Percentiles rank a stretch among this genome's conserved stretches.
Conservation (phyloP, 2,113 vertebrate species). For the Gymnogyps californianus region DNA sequence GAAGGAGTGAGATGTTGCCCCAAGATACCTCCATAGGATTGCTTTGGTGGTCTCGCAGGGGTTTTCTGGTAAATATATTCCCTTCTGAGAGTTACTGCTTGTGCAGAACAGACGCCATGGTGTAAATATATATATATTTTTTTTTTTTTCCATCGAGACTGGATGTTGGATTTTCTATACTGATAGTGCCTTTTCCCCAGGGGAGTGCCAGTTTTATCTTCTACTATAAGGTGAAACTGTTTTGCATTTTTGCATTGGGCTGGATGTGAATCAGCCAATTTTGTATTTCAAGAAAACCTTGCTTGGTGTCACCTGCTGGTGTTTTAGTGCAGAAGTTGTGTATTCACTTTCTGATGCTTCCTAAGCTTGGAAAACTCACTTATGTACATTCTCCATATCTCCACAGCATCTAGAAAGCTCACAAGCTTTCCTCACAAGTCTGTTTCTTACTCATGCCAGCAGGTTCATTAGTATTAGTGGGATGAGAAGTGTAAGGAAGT, state of each 20-base stretch:
- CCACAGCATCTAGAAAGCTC: neutral
- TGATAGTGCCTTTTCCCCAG: neutral
- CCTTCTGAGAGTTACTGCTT: neutral
- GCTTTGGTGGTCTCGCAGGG: neutral
- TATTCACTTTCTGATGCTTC: neutral
- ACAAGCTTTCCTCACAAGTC: neutral
- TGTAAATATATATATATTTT: neutral
- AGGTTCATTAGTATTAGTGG: neutral
- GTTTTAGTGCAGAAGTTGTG: neutral
- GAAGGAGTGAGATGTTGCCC: neutral
- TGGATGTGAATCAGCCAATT: neutral
- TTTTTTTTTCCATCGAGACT: neutral
- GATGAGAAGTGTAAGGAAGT: neutral
- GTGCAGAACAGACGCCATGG: neutral
- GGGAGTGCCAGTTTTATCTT: neutral
- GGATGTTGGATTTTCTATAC: neutral
- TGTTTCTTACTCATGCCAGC: neutral
- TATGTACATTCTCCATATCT: neutral
- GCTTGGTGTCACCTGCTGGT: neutral
- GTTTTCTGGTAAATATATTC: neutral
- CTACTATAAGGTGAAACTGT: neutral
- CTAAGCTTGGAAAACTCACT: neutral
- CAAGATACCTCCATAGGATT: neutral
- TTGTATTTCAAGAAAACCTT: neutral
- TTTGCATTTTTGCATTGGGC: neutral